Evolutionary conservation across 1,140 invertebrate genomes (phyloP), one percentile per base, ranked within the genome.

Genomic region (Psilanteris sp.): DNA sequence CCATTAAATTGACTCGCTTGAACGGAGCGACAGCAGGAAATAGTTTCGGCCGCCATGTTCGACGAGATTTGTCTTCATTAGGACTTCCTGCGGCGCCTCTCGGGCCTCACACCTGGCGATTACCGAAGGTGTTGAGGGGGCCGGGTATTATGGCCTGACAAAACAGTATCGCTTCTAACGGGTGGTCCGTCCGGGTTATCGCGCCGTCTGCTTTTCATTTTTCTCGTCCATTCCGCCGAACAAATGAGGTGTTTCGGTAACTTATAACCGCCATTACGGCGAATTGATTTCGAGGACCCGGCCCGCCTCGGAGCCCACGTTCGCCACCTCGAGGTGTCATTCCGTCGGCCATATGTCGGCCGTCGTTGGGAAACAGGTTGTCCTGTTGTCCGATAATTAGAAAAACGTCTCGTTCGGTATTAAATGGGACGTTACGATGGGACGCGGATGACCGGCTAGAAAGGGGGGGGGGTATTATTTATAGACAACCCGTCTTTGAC

Each of bases 21-120:
- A 59, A 54, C 36, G 48, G 61, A 73, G 55, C 54, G 52, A 81
- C 71, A 71, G 73, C 72, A 81, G 81, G 79, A 84, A 85, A 83
- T 81, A 80, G 78, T 75, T 81, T 79, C 64, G 75, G 74, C 61
- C 75, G 81, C 80, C 82, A 86, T 86, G 79, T 83, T 83, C 50
- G 78, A 79, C 78, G 72, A 84, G 80, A 88, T 88, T 87, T 84
- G 81, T 88, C 86, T 88, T 88, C 86, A 87, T 88, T 87, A 87
- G 81, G 85, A 79, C 81, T 83, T 86, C 84, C 84, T 80, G 81
- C 79, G 82, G 77, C 75, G 78, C 77, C 78, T 76, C 77, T 20
- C 66, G 67, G 76, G 78, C 67, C 70, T 82, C 64, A 79, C 79
- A 85, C 85, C 84, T 86, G 84, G 83, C 78, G 80, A 79, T 81